Conservation (phyloP, 2,888 invertebrate genomes). For the Blastobasis adustella region DNA sequence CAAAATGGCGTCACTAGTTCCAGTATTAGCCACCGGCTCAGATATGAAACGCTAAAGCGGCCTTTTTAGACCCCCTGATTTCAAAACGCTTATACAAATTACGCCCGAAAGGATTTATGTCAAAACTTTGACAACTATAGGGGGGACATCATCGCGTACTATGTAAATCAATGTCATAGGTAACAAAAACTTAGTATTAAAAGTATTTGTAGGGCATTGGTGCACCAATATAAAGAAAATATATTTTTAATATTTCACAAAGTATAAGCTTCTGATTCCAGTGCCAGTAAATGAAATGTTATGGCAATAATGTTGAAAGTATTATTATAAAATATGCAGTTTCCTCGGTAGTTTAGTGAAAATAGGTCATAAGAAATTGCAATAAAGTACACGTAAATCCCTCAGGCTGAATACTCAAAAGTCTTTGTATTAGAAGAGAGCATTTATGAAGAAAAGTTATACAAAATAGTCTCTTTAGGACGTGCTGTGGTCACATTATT, state of each 20-base stretch:
- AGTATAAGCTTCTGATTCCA: conserved; percentile 36
- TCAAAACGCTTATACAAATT: no score
- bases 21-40: no score
- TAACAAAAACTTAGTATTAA: conserved; percentile 44
- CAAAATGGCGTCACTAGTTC: no score
- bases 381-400: conserved; percentile 40
- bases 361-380: conserved; percentile 40
- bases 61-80: no score
- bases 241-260: conserved; percentile 62
- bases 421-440: not conserved
- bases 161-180: conserved; percentile 12
- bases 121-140: no score
- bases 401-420: conserved; percentile 18
- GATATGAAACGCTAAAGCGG: no score
- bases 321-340: conserved; percentile 30
- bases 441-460: conserved; percentile 5
- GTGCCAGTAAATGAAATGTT: conserved; percentile 33
- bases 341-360: conserved; percentile 14
- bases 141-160: no score
- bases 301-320: conserved; percentile 52
- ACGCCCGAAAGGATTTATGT: no score
- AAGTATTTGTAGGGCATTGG: conserved; percentile 32
- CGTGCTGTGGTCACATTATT: no score
- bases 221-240: conserved; percentile 47
- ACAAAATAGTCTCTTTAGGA: not conserved